These are phyloP conservation scores for Heteromyza rotundicornis DNA, from an alignment of 2,888 invertebrate species.

Conservation along the genomic window DNA sequence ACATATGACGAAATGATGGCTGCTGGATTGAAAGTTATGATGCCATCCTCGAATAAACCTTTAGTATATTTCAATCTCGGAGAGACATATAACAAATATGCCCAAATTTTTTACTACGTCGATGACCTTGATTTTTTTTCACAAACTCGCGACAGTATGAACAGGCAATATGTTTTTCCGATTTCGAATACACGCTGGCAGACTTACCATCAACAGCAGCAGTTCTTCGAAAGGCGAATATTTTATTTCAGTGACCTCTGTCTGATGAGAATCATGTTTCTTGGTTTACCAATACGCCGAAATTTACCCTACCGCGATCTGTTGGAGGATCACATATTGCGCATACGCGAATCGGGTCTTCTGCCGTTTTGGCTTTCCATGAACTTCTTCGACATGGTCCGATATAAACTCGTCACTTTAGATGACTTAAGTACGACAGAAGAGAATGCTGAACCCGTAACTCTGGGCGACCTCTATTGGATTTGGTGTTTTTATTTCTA, in stretches of 20 bases:
- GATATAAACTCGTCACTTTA: slow-evolving; percentile 22
- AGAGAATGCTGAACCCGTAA: neutral
- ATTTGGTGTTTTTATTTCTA: neutral
- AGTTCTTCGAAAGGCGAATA: slow-evolving; percentile 24
- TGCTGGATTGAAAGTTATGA: neutral
- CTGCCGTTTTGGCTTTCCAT: neutral
- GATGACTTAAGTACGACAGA: neutral
- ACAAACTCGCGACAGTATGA: slow-evolving; percentile 29
- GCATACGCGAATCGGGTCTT: slow-evolving; percentile 1
- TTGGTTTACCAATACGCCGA: slow-evolving; percentile 29
- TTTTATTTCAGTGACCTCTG: slow-evolving; percentile 37
- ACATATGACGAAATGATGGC: neutral
- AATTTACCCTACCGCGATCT: slow-evolving; percentile 36
- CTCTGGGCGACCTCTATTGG: neutral
- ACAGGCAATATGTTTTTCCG: slow-evolving; percentile 32
- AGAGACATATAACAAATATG: slow-evolving; percentile 1
- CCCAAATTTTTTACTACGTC: neutral
- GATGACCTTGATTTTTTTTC: neutral
- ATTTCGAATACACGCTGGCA: slow-evolving; percentile 30
- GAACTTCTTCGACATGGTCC: neutral
- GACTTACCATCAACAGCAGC: slow-evolving; percentile 36
- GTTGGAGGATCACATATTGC: slow-evolving; percentile 34
- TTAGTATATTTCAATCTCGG: neutral
- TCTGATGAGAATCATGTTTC: slow-evolving; percentile 13
- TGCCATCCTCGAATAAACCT: neutral